Evolutionary conservation across 1,140 invertebrate species (phyloP).

Genomic region (Xylocopa sonorina): DNA sequence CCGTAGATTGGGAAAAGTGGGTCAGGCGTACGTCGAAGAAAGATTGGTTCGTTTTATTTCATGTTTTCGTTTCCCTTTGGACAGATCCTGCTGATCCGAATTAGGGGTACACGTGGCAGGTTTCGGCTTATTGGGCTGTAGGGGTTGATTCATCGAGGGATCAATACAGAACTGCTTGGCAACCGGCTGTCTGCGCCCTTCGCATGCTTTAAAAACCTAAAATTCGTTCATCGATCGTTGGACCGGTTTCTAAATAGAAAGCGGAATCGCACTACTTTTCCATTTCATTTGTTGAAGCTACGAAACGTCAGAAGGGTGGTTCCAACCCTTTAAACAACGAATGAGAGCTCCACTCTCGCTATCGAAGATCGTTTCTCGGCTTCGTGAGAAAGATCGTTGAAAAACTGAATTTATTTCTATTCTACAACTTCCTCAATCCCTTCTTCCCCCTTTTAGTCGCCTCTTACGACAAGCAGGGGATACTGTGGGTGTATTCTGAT

Average conservation of each 20-base stretch:
- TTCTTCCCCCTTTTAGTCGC: no score
- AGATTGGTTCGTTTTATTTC: background rate
- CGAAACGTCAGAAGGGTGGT: background rate
- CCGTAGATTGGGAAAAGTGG: background rate
- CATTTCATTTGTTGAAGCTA: background rate
- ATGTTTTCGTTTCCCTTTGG: background rate
- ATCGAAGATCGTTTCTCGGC: background rate
- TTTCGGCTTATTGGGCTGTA: conserved; percentile 64
- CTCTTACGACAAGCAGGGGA: no score
- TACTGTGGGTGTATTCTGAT: no score
- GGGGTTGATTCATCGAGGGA: conserved; percentile 64
- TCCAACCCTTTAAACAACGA: background rate
- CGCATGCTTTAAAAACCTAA: background rate
- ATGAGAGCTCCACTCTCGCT: no score
- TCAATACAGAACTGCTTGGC: conserved; percentile 69
- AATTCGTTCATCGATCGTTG: conserved; percentile 7
- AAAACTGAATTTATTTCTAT: no score
- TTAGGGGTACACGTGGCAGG: conserved; percentile 58
- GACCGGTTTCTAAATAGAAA: background rate
- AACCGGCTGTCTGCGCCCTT: conserved; percentile 25
- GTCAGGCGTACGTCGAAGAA: background rate
- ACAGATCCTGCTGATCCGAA: conserved; percentile 42
- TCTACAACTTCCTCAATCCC: no score
- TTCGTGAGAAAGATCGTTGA: background rate
- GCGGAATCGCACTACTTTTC: background rate